Evolutionary conservation across 2,888 invertebrate species (phyloP), one percentile per base, ranked within the genome.

Genomic region (Desoria tigrina): DNA sequence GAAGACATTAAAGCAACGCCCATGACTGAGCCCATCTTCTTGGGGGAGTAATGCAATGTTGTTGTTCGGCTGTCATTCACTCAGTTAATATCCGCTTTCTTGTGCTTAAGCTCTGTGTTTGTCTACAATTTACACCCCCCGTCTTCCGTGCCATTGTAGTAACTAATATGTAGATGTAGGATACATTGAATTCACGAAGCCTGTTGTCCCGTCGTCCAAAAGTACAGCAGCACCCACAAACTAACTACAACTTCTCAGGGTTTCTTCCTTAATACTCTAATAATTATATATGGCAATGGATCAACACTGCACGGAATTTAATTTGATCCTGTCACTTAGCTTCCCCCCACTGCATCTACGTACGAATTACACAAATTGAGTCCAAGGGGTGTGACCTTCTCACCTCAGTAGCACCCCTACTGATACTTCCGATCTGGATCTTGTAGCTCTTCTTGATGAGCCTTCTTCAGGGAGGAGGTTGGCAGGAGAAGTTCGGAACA

Each of bases 241-340:
- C n/a, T n/a, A n/a, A n/a, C n/a, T n/a, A n/a, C n/a, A n/a, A n/a
- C n/a, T n/a, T 45, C 16, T 45, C 21, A 21, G 45, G 23, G 23
- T 51, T 14, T 51, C 14, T 24, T 26, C 6, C 51, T 6, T 51
- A 26, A 14, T 24, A 49, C 14, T 49, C 7, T 26, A 18, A 45
- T 45, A 45, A 45, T 45, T 9, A 45, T 45, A 9, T 16, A 26
- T 21, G 26, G 51, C 51, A 51, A 51, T 51, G 51, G 26, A 51
- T 51, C 51, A 51, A 51, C 51, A 51, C 51, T 26, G 51, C 51
- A 21, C 26, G 51, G 4, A 24, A 24, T 21, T 21, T 51, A 51
- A 51, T 45, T 45, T 45, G 45, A 45, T 45, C 9, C 16, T 45
- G 51, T 51, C 51, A 26, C 26, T 51, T 24, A 24, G 14, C 26